These are phyloP conservation scores for Clarias gariepinus DNA, from an alignment of 2,113 vertebrate genomes.

Conservation along the genomic window DNA sequence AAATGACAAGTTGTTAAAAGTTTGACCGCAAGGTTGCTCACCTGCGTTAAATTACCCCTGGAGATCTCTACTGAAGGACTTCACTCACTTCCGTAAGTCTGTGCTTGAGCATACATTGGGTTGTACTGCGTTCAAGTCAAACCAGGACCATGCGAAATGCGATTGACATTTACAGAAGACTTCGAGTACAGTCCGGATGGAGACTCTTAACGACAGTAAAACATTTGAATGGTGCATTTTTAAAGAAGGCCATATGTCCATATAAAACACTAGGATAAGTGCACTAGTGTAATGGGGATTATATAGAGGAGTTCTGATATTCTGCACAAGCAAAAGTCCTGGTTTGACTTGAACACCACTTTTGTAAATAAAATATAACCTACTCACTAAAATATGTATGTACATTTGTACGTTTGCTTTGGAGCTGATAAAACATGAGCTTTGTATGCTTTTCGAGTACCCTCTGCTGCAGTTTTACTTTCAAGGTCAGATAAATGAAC, in stretches of 20 bases:
- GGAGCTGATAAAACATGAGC: not conserved
- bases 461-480: not conserved
- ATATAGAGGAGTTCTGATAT: too few relatives aligned
- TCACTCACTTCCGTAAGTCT: not conserved
- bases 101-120: not conserved
- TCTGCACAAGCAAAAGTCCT: too few relatives aligned
- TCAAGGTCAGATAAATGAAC: not conserved
- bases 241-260: too few relatives aligned
- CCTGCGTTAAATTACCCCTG: conserved; percentile 18
- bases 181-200: too few relatives aligned
- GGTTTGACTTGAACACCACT: too few relatives aligned
- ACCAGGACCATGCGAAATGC: too few relatives aligned
- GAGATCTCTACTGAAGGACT: not conserved
- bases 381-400: not conserved
- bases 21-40: conserved; percentile 49
- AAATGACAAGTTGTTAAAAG: conserved; percentile 34
- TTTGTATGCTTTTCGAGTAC: not conserved
- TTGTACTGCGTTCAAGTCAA: not conserved
- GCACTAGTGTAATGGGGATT: too few relatives aligned
- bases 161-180: too few relatives aligned
- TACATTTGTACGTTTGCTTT: not conserved
- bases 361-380: not conserved
- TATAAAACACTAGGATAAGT: too few relatives aligned
- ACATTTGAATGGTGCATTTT: too few relatives aligned
- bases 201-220: too few relatives aligned